phyloP scores from a whole-genome alignment of 2,797 vertebrate genomes.

The Sparus aurata region DNA sequence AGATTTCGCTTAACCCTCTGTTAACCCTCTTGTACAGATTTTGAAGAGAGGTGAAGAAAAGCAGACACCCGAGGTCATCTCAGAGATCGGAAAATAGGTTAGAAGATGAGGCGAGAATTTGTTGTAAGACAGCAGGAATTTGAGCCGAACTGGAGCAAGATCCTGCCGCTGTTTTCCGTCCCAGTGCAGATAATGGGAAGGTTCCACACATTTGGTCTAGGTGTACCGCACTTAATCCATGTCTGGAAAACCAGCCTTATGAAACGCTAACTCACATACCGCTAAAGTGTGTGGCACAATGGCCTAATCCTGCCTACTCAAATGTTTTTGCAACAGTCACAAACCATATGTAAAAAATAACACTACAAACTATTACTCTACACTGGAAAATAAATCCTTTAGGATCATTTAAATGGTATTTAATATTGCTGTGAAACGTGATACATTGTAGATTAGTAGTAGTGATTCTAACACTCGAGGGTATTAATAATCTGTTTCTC shows the following conservation, averaged over 20 bases:
- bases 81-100: not conserved
- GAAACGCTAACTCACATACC: slow-evolving; percentile 21
- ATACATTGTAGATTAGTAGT: slow-evolving; percentile 69
- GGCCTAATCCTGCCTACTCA: slow-evolving; percentile 23
- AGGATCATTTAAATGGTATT: slow-evolving; percentile 63
- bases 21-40: not conserved
- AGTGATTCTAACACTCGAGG: slow-evolving; percentile 50
- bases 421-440: slow-evolving; percentile 74
- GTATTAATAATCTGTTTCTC: slow-evolving; percentile 46
- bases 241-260: slow-evolving; percentile 14
- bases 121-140: not conserved
- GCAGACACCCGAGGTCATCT: not conserved
- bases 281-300: slow-evolving; percentile 13
- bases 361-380: slow-evolving; percentile 40
- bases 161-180: slow-evolving; percentile 2
- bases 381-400: slow-evolving; percentile 61
- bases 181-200: slow-evolving; percentile 16
- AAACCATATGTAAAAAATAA: slow-evolving; percentile 38
- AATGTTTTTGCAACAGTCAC: slow-evolving; percentile 34
- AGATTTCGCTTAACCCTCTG: not conserved
- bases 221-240: not conserved
- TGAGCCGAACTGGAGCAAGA: not conserved
- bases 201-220: slow-evolving; percentile 15
- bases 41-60: not conserved
- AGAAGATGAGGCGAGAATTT: not conserved